A percentile compares a stretch with the other conserved stretches of the same genome.
Conservation (phyloP, 2,113 vertebrate species). For the Ochotona princeps region DNA sequence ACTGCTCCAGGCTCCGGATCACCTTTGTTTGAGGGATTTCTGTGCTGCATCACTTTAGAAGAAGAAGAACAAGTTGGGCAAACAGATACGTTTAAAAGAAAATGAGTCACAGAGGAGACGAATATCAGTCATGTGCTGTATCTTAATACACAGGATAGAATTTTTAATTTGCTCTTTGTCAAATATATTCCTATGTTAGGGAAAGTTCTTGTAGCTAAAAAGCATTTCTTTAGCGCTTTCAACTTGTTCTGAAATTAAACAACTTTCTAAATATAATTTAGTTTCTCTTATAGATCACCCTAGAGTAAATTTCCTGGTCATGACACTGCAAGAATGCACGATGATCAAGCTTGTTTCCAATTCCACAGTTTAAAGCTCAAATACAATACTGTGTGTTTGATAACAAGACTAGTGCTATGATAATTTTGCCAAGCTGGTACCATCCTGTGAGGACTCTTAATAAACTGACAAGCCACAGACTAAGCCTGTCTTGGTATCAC, state of each 20-base stretch:
- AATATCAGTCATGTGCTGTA: background rate
- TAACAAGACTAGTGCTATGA: background rate
- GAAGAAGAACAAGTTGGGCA: background rate
- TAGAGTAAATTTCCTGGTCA: background rate
- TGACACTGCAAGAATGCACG: background rate
- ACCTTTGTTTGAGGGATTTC: background rate
- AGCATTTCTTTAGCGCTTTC: background rate
- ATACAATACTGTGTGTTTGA: background rate
- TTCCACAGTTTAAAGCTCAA: background rate
- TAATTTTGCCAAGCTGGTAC: background rate
- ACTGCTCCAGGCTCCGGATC: no score
- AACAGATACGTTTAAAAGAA: conserved; percentile 38
- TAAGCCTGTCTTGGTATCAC: background rate
- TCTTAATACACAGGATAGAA: background rate
- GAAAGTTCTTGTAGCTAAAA: background rate
- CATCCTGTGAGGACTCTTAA: background rate
- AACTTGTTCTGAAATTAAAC: conserved; percentile 1
- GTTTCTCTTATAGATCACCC: background rate
- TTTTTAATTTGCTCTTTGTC: background rate
- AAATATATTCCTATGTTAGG: background rate
- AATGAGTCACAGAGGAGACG: background rate
- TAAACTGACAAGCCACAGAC: background rate
- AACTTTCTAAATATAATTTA: background rate
- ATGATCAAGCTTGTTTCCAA: background rate
- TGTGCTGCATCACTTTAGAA: background rate